phyloP scores from a whole-genome alignment of 2,113 vertebrate species.

The Anarhynchus alexandrinus region DNA sequence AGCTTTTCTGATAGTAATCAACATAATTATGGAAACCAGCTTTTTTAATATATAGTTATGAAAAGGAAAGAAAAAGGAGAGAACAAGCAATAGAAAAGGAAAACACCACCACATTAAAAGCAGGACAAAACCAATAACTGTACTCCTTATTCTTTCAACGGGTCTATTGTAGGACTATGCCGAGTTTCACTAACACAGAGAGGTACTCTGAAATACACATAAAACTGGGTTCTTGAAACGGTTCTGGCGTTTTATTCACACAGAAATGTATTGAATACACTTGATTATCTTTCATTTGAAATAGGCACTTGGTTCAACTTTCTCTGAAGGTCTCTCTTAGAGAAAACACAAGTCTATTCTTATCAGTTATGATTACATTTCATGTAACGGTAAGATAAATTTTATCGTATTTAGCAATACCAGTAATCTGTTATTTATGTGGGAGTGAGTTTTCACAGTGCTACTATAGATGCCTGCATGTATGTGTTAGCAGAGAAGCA shows the following conservation, averaged over 20 bases:
- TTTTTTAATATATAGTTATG: not conserved
- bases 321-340: not conserved
- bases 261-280: not conserved
- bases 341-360: not conserved
- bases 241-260: not conserved
- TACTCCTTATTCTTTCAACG: not conserved
- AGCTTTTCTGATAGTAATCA: not conserved
- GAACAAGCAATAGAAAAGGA: not conserved
- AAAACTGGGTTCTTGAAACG: not conserved
- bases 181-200: not conserved
- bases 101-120: not conserved
- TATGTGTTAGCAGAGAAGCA: not conserved
- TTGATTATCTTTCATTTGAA: not conserved
- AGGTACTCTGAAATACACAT: not conserved
- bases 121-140: not conserved
- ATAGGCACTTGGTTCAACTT: not conserved
- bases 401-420: not conserved
- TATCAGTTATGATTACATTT: not conserved
- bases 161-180: not conserved
- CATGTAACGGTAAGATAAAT: not conserved
- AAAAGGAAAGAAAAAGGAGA: not conserved
- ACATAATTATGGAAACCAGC: not conserved
- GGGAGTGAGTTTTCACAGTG: not conserved
- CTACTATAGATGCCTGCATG: not conserved
- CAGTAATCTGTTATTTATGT: not conserved